A percentile compares a stretch with the other conserved stretches of the same genome.
Evolutionary conservation across 2,113 vertebrate genomes (phyloP).

Genomic region (Xenopus laevis): DNA sequence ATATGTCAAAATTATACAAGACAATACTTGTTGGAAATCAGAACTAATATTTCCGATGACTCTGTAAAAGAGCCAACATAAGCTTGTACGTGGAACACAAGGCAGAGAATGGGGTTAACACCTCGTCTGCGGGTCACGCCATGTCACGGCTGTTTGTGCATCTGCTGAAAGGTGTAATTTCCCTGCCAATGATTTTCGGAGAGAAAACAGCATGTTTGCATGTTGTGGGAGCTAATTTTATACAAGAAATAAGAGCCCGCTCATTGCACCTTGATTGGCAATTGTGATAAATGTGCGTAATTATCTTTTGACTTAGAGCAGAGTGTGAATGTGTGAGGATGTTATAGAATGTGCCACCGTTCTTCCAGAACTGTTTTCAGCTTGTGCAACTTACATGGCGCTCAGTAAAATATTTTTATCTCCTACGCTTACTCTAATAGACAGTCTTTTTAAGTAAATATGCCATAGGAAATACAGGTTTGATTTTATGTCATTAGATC

Average conservation of each 20-base stretch:
- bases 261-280: constrained; percentile 44
- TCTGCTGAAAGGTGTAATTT: constrained; percentile 44
- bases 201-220: constrained; percentile 40
- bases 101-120: constrained; percentile 20
- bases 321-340: constrained; percentile 35
- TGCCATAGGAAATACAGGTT: no score
- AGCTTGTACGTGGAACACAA: background rate
- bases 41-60: no score
- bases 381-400: background rate
- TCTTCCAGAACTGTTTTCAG: background rate
- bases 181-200: constrained; percentile 38
- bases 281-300: constrained; percentile 44
- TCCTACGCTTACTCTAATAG: no score
- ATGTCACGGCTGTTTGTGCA: constrained; percentile 41
- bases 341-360: constrained; percentile 28
- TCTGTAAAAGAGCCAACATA: no score
- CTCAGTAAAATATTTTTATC: no score
- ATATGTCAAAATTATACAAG: no score
- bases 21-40: no score
- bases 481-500: no score
- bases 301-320: constrained; percentile 42
- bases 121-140: constrained; percentile 18
- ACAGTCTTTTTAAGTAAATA: no score
- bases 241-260: constrained; percentile 34
- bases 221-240: constrained; percentile 34